Base-by-base conservation (phyloP, 2,888 invertebrate species). In the Diaperis boleti region DNA sequence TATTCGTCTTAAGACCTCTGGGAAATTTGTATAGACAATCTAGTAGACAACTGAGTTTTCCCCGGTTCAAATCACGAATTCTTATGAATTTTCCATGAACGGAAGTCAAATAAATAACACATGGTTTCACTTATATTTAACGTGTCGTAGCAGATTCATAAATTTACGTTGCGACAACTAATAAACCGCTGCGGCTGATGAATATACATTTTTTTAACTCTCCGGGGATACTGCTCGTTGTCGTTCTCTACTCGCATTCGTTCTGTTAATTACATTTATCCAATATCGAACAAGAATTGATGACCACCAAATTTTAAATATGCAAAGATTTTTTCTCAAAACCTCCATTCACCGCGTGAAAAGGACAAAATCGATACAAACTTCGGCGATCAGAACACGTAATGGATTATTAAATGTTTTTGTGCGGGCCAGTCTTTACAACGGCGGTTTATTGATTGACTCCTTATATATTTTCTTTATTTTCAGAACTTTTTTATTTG, bases 11-110 rank as follows among this genome's bases (percentile, higher is more conserved):
- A 61, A 70, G 63, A 65, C 69, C 69, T 69, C 63, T 67, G 70
- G 70, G 70, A 70, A 70, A 69, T 69, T 70, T 70, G 69, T 66
- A 66, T 67, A 67, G 64, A 66, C 68, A 66, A 69, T 69, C 66
- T 66, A 60, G 41, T 64, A 66, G 66, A 64, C 66, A 66, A 68
- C 62, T 62, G 64, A 59, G 62, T 62, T 65, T 59, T 60, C 57
- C 47, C 56, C 39, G 45, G 50, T 64, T 54, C 59, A 65, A 67
- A 69, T 69, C 67, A 67, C 65, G 55, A 64, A 62, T 62, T 59
- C 61, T 64, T 62, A 67, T 69, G 65, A 65, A 69, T 67, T 67
- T 67, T 69, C 62, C 69, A 69, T 62, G 56, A 59, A 55, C 18
- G 33, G 31, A 44, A 62, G 52, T 59, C 62, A 52, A 62, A 65